These are phyloP conservation scores for Podarcis muralis DNA, from an alignment of 2,113 vertebrate genomes.

Conservation along the genomic window DNA sequence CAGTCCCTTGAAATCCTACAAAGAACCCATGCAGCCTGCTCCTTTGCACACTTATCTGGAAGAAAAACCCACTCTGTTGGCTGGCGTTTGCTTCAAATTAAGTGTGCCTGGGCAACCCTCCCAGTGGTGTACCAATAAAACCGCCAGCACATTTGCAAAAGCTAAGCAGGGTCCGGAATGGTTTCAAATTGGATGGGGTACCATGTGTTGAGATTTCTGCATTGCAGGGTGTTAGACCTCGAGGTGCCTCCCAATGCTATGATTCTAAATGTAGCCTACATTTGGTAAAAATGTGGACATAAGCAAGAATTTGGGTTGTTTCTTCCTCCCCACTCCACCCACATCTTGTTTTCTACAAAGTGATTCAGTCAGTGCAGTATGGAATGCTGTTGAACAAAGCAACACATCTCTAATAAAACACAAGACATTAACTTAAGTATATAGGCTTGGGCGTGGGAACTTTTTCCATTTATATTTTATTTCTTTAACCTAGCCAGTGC, in stretches of 20 bases:
- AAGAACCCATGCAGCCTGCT: not conserved
- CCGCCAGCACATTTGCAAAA: too few relatives aligned
- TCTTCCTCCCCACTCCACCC: not conserved
- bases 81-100: not conserved
- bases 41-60: not conserved
- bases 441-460: accelerated
- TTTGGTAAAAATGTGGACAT: not conserved
- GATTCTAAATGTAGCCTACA: not conserved
- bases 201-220: too few relatives aligned
- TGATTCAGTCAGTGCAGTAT: not conserved
- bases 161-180: too few relatives aligned
- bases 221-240: too few relatives aligned
- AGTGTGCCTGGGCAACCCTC: too few relatives aligned
- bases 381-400: not conserved
- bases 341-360: not conserved
- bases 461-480: not conserved
- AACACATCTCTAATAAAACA: not conserved
- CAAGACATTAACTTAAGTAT: not conserved
- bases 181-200: too few relatives aligned
- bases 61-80: not conserved
- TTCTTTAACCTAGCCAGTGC: not conserved
- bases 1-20: not conserved
- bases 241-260: too few relatives aligned
- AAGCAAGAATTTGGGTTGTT: not conserved
- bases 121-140: too few relatives aligned